Evolutionary conservation across 2,888 invertebrate genomes (phyloP), one percentile per base, ranked within the genome.

Genomic region (Lasiommata megera): DNA sequence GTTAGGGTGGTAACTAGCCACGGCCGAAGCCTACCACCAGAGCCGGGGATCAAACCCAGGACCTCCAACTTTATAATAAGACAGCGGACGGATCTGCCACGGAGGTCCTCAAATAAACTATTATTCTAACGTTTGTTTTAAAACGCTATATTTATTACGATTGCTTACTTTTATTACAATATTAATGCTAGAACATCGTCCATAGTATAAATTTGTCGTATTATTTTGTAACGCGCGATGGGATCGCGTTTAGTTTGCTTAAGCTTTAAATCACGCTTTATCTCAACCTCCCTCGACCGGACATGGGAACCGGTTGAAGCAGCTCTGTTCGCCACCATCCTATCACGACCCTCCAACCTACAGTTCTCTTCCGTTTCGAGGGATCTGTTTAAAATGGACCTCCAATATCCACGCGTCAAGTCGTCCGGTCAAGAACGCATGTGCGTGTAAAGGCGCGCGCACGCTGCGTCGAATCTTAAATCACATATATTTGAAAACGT

Each of bases 301-400:
- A 68, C 68, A 8, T 70, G 67, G 73, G 78, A 88, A 88, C 89
- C 87, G 88, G 88, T 88, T 79, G 80, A 68, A 69, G 48, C 72
- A 76, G 78, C 77, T 74, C 73, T 81, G 78, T 64, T 67, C 66
- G 58, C 65, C 58, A 66, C 84, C 60, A 66, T 82, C 59, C 16
- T 59, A 64, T 46, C 37, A 16, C 47, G 69, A 57, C 41, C 64
- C 48, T 50, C 43, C 5, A 14, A 14, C 48, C n/a, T 36, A n/a
- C 43, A 8, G 46, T 11, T 7, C 36, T 34, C 31, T 7, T 50
- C 40, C 28, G 14, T 28, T 17, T 37, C 40, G 18, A 60, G 43
- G 41, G 67, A 29, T 57, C 67, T 40, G 6, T 3, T 29, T 60
- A 63, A 12, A 37, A 6, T 62, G 65, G 66, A 52, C 46, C 23